Evolutionary conservation across 1,140 invertebrate genomes (phyloP), one percentile per base, ranked within the genome.

Genomic region (Drosophila kepulauana): DNA sequence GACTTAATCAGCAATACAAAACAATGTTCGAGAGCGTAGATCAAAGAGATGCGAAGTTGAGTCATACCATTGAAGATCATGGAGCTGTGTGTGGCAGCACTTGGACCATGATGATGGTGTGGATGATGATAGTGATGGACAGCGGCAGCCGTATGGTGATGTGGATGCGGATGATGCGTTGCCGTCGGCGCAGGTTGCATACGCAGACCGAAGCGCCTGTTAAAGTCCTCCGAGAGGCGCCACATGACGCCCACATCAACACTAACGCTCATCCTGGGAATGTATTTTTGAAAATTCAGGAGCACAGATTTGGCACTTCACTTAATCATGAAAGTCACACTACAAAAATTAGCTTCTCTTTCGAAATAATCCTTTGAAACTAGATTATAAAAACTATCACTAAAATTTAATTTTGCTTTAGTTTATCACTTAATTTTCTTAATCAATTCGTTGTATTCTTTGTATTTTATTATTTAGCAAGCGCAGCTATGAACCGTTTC

Each of bases 1-100:
- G 5, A 43, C 3, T 43, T 43, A 43, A 13, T n/a, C 41, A 13
- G 20, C 20, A 25, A 25, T 25, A 43, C n/a, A 43, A 43, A n/a
- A 3, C 5, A 43, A 41, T 10, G 2, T 41, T 13, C 4, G 2
- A 3, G 11, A 13, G 41, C 41, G n/a, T 7, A 41, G 38, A 41
- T 41, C 38, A 41, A 41, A 43, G 41, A 43, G 46, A 16, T 5
- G 46, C 46, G 13, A 48, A 3, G 15, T 7, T 16, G 13, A 16
- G n/a, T 16, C 61, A 33, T 75, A 93, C 93, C 93, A 90, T 94
- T 94, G 72, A 93, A 94, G 66, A 94, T 92, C 92, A 94, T 93
- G 58, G 89, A 91, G 13, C 86, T 79, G 45, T 93, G 79, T 11
- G 85, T 49, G 43, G 54, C 65, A 1, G 76, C 67, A 10, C 63